A percentile compares a stretch with the other conserved stretches of the same genome.
Conservation (phyloP, 2,797 vertebrate species). For the Margarornis squamiger region DNA sequence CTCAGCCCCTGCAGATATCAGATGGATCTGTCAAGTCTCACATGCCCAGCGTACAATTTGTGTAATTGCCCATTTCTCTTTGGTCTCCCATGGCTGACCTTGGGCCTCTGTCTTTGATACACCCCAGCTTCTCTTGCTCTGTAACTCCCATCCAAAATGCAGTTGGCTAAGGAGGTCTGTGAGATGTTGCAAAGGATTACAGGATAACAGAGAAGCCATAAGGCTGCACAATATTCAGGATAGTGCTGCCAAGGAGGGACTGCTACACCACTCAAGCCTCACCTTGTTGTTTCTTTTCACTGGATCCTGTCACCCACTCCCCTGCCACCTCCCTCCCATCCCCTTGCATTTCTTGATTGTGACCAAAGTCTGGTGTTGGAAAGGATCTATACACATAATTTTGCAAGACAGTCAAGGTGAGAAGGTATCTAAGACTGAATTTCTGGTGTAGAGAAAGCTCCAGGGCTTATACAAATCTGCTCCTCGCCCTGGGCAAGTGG, state of each 20-base stretch:
- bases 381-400: background rate
- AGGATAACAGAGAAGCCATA: background rate
- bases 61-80: background rate
- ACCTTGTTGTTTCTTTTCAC: background rate
- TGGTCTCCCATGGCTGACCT: background rate
- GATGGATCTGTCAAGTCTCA: background rate
- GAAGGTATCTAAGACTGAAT: background rate
- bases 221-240: fast-evolving
- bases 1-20: background rate
- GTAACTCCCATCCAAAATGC: background rate
- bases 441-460: background rate
- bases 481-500: background rate
- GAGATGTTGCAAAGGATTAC: background rate
- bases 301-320: background rate
- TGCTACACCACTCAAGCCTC: background rate
- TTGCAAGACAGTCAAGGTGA: background rate
- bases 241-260: background rate
- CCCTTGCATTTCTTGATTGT: background rate
- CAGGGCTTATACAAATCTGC: background rate
- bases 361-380: background rate
- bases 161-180: background rate
- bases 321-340: too few relatives aligned
- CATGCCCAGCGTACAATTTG: fast-evolving
- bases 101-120: background rate
- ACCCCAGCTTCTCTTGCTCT: background rate